Percentiles rank a stretch among this genome's conserved stretches.
Conservation (phyloP, 2,888 invertebrate genomes). For the Nomada ruficornis region DNA sequence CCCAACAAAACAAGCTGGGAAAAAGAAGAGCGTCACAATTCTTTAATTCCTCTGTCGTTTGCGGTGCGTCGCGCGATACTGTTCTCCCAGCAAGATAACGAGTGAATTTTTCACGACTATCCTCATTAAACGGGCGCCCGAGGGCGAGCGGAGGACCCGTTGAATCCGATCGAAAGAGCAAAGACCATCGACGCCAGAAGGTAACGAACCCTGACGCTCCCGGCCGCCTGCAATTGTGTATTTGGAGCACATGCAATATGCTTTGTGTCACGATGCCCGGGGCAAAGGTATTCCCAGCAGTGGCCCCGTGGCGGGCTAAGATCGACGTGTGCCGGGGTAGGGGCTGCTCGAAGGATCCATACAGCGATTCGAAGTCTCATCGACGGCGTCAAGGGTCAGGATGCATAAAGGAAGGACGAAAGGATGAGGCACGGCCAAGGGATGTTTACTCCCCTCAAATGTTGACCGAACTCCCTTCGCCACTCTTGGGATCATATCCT, state of each 20-base stretch:
- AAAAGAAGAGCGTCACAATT: neutral
- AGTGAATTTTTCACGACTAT: conserved; percentile 60
- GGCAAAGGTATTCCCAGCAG: conserved; percentile 63
- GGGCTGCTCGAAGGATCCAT: conserved; percentile 67
- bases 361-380: conserved; percentile 61
- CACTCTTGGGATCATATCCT: conserved; percentile 74
- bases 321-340: conserved; percentile 58
- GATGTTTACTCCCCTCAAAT: conserved; percentile 80
- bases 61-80: conserved; percentile 4
- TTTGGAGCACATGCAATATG: conserved; percentile 72
- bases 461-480: conserved; percentile 78
- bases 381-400: conserved; percentile 25
- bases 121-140: conserved; percentile 60
- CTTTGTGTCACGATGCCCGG: conserved; percentile 64
- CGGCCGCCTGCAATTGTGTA: conserved; percentile 49
- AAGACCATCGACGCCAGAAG: conserved; percentile 63
- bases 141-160: conserved; percentile 43
- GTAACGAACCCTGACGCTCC: conserved; percentile 61
- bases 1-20: too few species aligned
- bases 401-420: conserved; percentile 1
- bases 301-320: conserved; percentile 55
- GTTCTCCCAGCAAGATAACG: conserved; percentile 44
- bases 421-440: conserved; percentile 47
- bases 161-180: conserved; percentile 61
- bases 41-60: conserved; percentile 11